These are phyloP conservation scores for Apis cerana DNA, from an alignment of 1,140 invertebrate species.

Conservation along the genomic window DNA sequence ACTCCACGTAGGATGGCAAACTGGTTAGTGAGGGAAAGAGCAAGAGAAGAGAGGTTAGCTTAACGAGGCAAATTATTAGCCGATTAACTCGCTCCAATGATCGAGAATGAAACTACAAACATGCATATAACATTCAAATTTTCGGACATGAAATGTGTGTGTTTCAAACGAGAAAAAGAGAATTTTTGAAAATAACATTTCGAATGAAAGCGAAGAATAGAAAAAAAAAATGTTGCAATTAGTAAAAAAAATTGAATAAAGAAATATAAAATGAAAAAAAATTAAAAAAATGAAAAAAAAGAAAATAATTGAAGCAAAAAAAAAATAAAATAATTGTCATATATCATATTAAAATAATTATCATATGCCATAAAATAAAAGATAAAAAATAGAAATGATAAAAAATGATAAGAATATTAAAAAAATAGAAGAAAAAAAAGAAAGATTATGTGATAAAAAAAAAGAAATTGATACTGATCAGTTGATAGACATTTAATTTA, in stretches of 20 bases:
- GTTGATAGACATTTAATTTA: conserved; percentile 1
- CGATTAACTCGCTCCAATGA: conserved; percentile 50
- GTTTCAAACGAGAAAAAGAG: neutral
- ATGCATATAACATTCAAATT: conserved; percentile 16
- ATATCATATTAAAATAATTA: neutral
- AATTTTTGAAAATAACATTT: neutral
- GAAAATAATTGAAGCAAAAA: too few species aligned
- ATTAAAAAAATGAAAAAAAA: too few species aligned
- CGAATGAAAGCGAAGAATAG: too few species aligned
- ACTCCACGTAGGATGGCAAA: neutral
- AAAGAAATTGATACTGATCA: too few species aligned
- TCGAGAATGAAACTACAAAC: conserved; percentile 45
- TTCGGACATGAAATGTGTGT: neutral
- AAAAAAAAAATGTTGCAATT: neutral
- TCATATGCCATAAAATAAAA: neutral
- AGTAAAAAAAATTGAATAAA: neutral
- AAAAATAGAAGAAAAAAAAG: neutral
- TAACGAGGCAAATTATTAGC: conserved; percentile 58
- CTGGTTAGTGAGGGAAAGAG: neutral
- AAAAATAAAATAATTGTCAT: neutral
- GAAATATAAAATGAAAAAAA: too few species aligned
- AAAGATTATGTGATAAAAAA: neutral
- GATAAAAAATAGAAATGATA: neutral
- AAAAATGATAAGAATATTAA: neutral
- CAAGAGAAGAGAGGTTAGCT: neutral